A percentile compares a stretch with the other conserved stretches of the same genome.
Evolutionary conservation across 2,888 invertebrate genomes (phyloP).

Genomic region (Caradrina clavipalpis): DNA sequence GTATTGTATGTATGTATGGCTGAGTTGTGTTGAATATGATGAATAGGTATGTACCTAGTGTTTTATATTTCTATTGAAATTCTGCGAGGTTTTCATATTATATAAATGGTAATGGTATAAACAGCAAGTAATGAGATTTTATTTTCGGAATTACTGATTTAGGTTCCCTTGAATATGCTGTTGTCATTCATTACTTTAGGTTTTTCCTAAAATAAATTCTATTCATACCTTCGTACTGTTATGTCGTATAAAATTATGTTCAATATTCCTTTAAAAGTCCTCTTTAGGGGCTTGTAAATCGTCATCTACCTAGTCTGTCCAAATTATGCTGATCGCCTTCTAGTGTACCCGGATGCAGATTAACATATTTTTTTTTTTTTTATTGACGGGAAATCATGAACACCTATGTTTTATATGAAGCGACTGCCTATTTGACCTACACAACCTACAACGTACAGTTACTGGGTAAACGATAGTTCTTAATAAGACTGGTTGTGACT

Average conservation of each 20-base stretch:
- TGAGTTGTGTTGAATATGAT: not conserved
- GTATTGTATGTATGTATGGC: conserved; percentile 15
- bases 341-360: no score
- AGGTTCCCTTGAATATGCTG: not conserved
- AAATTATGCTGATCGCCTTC: no score
- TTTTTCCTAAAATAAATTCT: no score
- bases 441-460: no score
- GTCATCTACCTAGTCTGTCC: no score
- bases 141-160: not conserved
- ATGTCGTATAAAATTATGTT: not conserved
- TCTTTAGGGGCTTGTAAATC: no score
- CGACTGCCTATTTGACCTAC: no score
- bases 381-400: no score
- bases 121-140: not conserved
- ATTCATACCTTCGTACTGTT: not conserved
- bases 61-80: not conserved
- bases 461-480: no score
- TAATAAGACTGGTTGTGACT: no score
- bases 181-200: not conserved
- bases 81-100: not conserved
- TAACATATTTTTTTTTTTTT: no score
- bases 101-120: not conserved
- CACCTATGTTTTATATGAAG: no score
- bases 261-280: not conserved
- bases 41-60: not conserved